Conservation (phyloP, 2,888 invertebrate genomes). For the Callosobruchus maculatus region DNA sequence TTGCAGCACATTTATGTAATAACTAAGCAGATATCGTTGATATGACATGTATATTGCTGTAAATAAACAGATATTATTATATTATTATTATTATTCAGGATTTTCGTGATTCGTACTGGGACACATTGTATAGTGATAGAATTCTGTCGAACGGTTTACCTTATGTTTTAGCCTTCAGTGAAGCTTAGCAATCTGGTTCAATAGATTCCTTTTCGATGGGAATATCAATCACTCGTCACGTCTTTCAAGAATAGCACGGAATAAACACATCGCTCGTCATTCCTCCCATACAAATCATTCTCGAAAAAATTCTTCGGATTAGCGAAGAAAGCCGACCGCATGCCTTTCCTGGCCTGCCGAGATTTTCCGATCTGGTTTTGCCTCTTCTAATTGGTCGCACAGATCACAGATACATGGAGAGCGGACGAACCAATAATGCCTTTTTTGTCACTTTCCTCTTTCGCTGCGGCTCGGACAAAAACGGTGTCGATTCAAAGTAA, state of each 20-base stretch:
- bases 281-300: constrained; percentile 12
- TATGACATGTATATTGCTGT: no score
- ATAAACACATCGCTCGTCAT: constrained; percentile 25
- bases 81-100: no score
- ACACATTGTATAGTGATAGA: no score
- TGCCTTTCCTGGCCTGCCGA: constrained; percentile 22
- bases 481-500: not conserved
- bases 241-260: constrained; percentile 1
- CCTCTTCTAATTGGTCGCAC: constrained; percentile 27
- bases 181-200: not conserved
- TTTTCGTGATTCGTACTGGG: no score
- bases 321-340: constrained; percentile 12
- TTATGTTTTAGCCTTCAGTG: no score
- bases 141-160: no score
- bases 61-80: no score
- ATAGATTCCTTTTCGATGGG: not conserved
- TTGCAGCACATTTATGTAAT: no score
- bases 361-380: constrained; percentile 24
- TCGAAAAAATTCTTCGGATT: constrained; percentile 9
- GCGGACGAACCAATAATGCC: constrained; percentile 16
- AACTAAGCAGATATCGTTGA: no score
- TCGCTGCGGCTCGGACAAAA: not conserved
- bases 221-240: not conserved
- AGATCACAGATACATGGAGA: constrained; percentile 7
- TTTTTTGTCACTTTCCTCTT: constrained; percentile 12